A percentile compares a stretch with the other conserved stretches of the same genome.
phyloP scores from a whole-genome alignment of 2,797 vertebrate genomes.

The Heterohyrax brucei region DNA sequence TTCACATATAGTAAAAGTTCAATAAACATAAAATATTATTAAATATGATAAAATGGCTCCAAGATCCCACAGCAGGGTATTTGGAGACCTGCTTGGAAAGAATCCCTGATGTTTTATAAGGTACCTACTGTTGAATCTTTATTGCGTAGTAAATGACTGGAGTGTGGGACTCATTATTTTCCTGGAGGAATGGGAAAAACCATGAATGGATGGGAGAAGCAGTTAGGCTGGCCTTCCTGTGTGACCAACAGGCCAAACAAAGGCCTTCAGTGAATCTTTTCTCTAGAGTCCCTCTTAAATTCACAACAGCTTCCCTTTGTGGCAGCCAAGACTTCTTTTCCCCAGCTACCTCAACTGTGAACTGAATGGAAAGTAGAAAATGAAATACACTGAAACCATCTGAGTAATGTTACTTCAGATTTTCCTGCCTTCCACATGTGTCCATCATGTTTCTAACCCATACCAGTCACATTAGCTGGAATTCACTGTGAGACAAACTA shows the following conservation, averaged over 20 bases:
- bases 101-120: neutral
- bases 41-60: slow-evolving; percentile 8
- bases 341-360: neutral
- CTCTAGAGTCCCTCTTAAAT: slow-evolving; percentile 37
- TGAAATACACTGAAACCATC: neutral
- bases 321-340: neutral
- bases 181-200: neutral
- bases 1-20: slow-evolving; percentile 7
- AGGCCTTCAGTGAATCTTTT: neutral
- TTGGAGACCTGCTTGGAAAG: slow-evolving; percentile 21
- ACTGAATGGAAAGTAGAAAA: neutral
- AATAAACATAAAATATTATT: slow-evolving; percentile 25
- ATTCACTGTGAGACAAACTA: neutral
- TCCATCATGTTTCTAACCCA: neutral
- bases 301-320: neutral
- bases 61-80: slow-evolving; percentile 13
- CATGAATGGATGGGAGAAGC: neutral
- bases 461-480: neutral
- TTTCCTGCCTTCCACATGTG: neutral
- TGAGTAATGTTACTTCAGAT: neutral
- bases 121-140: neutral
- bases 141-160: neutral
- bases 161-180: neutral
- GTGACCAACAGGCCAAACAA: neutral
- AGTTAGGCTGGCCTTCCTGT: neutral